Conservation (phyloP, 2,797 vertebrate species). For the Ptychadena robeensis region DNA sequence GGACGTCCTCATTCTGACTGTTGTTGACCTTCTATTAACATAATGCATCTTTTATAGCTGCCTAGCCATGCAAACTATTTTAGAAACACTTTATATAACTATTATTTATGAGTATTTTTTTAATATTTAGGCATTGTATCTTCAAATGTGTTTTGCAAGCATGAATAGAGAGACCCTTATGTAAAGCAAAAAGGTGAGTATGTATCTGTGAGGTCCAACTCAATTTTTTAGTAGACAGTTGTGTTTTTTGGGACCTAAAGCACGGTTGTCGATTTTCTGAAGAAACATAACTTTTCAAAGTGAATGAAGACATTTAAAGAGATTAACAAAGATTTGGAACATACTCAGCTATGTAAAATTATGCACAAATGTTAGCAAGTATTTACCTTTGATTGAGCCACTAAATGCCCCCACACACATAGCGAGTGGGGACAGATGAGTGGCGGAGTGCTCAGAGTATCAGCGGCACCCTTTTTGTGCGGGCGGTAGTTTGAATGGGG, state of each 20-base stretch:
- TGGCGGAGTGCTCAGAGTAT: no score
- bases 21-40: slow-evolving; percentile 27
- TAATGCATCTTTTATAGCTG: slow-evolving; percentile 27
- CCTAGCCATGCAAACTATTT: not conserved
- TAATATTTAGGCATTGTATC: not conserved
- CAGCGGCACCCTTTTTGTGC: no score
- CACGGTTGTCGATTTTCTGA: no score
- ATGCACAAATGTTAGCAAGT: no score
- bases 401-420: no score
- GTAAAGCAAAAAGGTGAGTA: not conserved
- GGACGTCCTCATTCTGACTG: slow-evolving; percentile 35
- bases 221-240: not conserved
- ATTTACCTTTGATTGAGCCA: no score
- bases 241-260: not conserved
- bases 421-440: no score
- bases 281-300: no score
- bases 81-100: not conserved
- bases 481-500: no score
- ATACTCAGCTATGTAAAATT: no score
- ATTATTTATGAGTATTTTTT: not conserved
- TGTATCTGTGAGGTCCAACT: not conserved
- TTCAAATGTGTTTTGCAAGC: not conserved
- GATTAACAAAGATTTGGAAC: no score
- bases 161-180: not conserved
- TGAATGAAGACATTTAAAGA: no score